A percentile compares a stretch with the other conserved stretches of the same genome.
Evolutionary conservation across 1,140 invertebrate species (phyloP).

Genomic region (Sipha flava): DNA sequence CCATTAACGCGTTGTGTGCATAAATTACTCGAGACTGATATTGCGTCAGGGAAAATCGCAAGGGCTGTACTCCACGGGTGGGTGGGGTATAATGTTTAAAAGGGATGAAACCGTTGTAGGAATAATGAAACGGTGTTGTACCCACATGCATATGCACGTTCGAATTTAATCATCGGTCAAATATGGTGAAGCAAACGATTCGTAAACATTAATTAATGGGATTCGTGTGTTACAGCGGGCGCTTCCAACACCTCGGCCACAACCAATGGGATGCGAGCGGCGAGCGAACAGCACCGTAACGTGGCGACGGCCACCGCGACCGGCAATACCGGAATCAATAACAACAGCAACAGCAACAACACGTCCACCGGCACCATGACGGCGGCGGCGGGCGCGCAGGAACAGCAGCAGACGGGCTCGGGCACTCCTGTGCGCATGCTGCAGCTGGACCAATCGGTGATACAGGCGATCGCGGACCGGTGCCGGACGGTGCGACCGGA

Average conservation of each 20-base stretch:
- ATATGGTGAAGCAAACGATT: too few species aligned
- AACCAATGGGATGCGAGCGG: not conserved
- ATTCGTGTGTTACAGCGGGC: not conserved
- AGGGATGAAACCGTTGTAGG: too few species aligned
- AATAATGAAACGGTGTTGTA: too few species aligned
- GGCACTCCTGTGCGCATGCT: constrained; percentile 47
- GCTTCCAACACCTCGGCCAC: not conserved
- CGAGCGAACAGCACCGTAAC: not conserved
- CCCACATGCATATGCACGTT: too few species aligned
- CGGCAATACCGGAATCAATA: not conserved
- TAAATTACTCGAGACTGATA: too few species aligned
- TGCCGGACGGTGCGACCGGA: constrained; percentile 44
- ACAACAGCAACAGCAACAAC: not conserved
- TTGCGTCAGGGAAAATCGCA: too few species aligned
- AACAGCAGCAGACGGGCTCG: not conserved
- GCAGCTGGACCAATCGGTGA: constrained; percentile 43
- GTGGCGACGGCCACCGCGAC: not conserved
- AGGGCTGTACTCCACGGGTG: too few species aligned
- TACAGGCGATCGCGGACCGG: constrained; percentile 47
- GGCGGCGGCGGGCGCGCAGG: not conserved
- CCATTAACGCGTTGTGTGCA: too few species aligned
- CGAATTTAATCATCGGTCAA: too few species aligned
- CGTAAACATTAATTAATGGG: too few species aligned
- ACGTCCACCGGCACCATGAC: not conserved
- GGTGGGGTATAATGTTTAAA: too few species aligned